Percentiles rank a stretch among this genome's conserved stretches.
These are phyloP conservation scores for Carollia perspicillata DNA, from an alignment of 2,113 vertebrate genomes.

Conservation along the genomic window DNA sequence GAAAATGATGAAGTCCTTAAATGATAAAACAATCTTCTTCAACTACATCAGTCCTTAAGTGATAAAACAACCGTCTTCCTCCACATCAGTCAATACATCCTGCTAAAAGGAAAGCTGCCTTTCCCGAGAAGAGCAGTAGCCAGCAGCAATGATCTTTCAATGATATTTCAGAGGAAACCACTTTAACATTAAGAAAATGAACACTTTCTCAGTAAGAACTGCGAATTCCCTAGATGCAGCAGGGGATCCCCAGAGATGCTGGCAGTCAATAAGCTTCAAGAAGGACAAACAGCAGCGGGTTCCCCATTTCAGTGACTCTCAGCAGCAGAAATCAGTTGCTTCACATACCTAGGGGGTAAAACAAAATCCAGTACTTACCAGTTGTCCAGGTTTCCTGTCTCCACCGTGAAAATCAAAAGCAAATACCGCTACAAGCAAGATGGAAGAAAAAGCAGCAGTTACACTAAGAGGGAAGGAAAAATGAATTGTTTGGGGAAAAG, in stretches of 20 bases:
- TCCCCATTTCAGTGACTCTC: not conserved
- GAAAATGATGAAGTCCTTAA: no score
- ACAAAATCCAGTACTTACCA: not conserved
- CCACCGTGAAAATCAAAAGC: not conserved
- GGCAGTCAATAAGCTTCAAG: constrained; percentile 31
- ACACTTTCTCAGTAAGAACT: constrained; percentile 37
- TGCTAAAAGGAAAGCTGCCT: constrained; percentile 14
- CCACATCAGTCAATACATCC: not conserved
- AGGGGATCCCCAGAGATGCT: constrained; percentile 32
- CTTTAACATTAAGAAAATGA: constrained; percentile 50
- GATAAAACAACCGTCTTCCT: not conserved
- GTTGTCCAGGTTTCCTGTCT: not conserved
- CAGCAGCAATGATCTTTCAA: constrained; percentile 8
- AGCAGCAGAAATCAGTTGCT: not conserved
- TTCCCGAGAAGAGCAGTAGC: constrained; percentile 6
- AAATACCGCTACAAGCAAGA: not conserved
- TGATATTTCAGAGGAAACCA: constrained; percentile 38
- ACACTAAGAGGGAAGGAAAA: not conserved
- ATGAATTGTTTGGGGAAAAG: not conserved
- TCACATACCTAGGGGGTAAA: not conserved
- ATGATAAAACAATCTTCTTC: no score
- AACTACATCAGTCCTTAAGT: not conserved
- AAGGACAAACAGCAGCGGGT: constrained; percentile 30
- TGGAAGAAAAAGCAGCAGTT: not conserved
- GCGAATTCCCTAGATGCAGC: not conserved